phyloP scores from a whole-genome alignment of 2,888 invertebrate species.

The Incurvaria masculella region DNA sequence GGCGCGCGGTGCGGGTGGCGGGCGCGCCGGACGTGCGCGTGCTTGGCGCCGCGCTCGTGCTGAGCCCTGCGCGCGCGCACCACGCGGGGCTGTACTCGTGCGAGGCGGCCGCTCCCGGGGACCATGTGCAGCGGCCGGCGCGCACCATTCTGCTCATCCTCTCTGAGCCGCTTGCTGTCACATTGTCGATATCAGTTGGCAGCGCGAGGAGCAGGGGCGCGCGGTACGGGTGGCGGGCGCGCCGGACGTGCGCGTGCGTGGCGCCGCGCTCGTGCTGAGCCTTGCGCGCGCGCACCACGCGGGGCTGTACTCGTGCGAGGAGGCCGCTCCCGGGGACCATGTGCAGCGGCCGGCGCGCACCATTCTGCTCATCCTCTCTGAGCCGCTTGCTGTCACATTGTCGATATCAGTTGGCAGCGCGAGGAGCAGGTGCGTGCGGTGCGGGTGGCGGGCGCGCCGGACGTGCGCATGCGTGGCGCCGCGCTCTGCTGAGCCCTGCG shows the following conservation, averaged over 20 bases:
- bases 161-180: constrained; percentile 63
- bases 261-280: constrained; percentile 47
- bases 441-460: too few species aligned
- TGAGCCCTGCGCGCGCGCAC: constrained; percentile 66
- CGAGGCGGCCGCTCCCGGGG: constrained; percentile 53
- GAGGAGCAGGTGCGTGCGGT: background rate
- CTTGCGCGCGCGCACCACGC: constrained; percentile 74
- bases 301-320: constrained; percentile 83
- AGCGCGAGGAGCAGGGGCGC: constrained; percentile 21
- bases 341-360: constrained; percentile 58
- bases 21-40: background rate
- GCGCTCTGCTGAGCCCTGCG: too few species aligned
- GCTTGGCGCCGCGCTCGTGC: constrained; percentile 34
- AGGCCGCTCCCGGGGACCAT: constrained; percentile 48
- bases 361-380: constrained; percentile 62
- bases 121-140: constrained; percentile 49
- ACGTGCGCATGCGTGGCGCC: too few species aligned
- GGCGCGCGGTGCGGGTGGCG: background rate
- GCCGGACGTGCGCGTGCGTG: background rate
- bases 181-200: constrained; percentile 57
- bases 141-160: constrained; percentile 63
- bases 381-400: constrained; percentile 63
- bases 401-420: too few species aligned
- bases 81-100: constrained; percentile 91
- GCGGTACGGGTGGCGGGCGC: background rate